Conservation (phyloP, 2,888 invertebrate species). For the Catotricha subobsoleta region DNA sequence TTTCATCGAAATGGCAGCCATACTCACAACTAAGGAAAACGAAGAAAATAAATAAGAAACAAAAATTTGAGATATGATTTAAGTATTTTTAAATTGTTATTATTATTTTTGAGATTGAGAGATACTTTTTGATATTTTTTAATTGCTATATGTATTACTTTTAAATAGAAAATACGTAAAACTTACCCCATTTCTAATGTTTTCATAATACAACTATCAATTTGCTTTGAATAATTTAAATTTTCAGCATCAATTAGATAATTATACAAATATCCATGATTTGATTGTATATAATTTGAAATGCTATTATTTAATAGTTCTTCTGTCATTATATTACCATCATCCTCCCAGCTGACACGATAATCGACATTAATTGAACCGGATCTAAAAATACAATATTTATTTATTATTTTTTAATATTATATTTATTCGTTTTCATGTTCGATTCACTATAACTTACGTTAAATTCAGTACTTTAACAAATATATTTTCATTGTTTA, state of each 20-base stretch:
- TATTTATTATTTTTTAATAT: not conserved
- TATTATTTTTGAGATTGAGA: not conserved
- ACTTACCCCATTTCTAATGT: conserved; percentile 27
- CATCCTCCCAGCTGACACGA: conserved; percentile 43
- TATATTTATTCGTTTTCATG: not conserved
- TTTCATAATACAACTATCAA: conserved; percentile 46
- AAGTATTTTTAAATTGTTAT: not conserved
- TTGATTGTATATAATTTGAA: conserved; percentile 31
- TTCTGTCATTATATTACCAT: conserved; percentile 32
- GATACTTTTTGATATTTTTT: not conserved
- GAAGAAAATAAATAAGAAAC: too few species aligned
- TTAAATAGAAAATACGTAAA: not conserved
- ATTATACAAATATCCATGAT: conserved; percentile 46
- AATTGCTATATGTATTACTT: conserved; percentile 10
- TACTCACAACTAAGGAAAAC: conserved; percentile 38
- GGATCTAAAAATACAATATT: conserved; percentile 27
- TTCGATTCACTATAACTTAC: conserved; percentile 29
- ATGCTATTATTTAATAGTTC: conserved; percentile 32
- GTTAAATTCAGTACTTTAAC: conserved; percentile 42
- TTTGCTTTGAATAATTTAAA: conserved; percentile 21
- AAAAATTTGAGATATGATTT: too few species aligned
- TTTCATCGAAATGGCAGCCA: conserved; percentile 46
- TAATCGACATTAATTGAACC: conserved; percentile 48
- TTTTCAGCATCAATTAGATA: conserved; percentile 17
- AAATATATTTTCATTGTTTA: conserved; percentile 36